phyloP scores from a whole-genome alignment of 2,113 vertebrate species.

The Python bivittatus region DNA sequence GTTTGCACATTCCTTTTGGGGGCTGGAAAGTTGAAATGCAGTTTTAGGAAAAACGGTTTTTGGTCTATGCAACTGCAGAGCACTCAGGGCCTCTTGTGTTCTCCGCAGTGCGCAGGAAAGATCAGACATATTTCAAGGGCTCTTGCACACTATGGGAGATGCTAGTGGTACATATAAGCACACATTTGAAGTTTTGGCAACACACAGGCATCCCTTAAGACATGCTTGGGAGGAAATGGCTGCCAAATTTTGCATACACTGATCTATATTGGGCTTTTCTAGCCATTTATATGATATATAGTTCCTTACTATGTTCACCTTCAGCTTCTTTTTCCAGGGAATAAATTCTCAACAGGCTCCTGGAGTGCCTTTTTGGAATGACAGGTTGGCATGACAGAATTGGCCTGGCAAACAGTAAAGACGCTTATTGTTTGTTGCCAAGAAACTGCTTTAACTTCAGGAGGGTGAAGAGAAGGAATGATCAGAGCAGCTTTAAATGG shows the following conservation, averaged over 20 bases:
- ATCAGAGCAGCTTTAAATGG: neutral
- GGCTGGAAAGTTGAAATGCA: neutral
- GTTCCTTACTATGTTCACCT: neutral
- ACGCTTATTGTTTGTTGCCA: neutral
- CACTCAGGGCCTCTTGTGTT: neutral
- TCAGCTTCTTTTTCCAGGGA: neutral
- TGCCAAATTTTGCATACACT: neutral
- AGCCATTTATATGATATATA: neutral
- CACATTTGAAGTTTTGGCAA: neutral
- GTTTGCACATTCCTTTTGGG: neutral
- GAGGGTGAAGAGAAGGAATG: slow-evolving; percentile 12
- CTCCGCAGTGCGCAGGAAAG: neutral
- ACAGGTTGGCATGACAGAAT: neutral
- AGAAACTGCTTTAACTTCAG: neutral
- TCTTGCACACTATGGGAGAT: neutral
- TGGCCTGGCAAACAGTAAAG: slow-evolving; percentile 9
- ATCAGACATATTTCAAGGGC: neutral
- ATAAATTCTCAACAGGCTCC: neutral
- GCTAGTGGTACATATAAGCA: neutral
- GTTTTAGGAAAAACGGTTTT: neutral
- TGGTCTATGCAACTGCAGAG: neutral
- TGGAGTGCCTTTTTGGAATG: neutral
- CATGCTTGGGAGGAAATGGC: neutral
- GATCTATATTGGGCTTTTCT: neutral
- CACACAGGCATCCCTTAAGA: too few relatives aligned